Conservation (phyloP, 2,888 invertebrate genomes). For the Sepiola atlantica region DNA sequence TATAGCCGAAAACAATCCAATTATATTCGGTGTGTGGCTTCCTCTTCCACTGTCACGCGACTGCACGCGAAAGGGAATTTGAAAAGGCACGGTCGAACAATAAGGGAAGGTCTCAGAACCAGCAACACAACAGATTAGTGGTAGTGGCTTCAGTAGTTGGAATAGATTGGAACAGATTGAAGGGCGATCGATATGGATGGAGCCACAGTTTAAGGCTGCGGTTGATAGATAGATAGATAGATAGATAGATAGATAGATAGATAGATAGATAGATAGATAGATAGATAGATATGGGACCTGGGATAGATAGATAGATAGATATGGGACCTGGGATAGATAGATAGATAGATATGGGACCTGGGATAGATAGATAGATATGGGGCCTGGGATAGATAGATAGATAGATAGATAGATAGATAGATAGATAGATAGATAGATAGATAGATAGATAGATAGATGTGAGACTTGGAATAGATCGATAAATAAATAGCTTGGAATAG, state of each 20-base stretch:
- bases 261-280: not conserved
- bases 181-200: too few species aligned
- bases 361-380: too few species aligned
- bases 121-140: not conserved
- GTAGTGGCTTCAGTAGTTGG: not conserved
- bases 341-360: too few species aligned
- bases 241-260: not conserved
- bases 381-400: too few species aligned
- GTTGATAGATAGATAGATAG: not conserved
- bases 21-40: not conserved
- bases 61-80: not conserved
- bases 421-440: too few species aligned
- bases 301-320: not conserved
- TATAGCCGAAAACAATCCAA: not conserved
- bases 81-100: not conserved
- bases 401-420: too few species aligned
- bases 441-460: too few species aligned
- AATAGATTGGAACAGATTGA: too few species aligned
- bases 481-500: not conserved
- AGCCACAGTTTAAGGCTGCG: too few species aligned
- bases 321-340: too few species aligned
- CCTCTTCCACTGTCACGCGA: not conserved
- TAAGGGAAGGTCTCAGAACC: not conserved
- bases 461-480: too few species aligned
- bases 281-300: not conserved